Evolutionary conservation across 2,113 vertebrate genomes (phyloP), one percentile per base, ranked within the genome.

Genomic region (Corvus cornix): DNA sequence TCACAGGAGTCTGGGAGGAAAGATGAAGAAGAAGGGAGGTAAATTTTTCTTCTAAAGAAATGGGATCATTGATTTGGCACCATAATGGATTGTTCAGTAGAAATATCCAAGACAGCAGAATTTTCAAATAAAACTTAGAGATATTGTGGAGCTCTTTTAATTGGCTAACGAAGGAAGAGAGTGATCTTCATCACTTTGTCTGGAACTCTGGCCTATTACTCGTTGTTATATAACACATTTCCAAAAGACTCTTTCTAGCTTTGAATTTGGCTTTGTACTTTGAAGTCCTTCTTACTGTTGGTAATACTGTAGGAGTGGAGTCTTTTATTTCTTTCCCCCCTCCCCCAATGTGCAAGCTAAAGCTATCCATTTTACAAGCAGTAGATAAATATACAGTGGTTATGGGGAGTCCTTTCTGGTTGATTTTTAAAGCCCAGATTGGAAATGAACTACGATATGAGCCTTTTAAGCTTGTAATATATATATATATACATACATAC

Each of bases 401-500:
- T 93, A 90, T 77, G 95, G 94, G 94, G 94, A 92, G 10, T 84
- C 92, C 87, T 83, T 85, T 90, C 95, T 85, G 96, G 85, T 93
- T 51, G 87, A 48, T 93, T 96, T 80, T 95, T 82, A 89, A 95
- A 96, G 74, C 75, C 96, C 96, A 92, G 95, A 94, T 96, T 97
- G 97, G 97, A 97, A 97, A 97, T 95, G 89, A 98, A 92, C 94
- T 96, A 96, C 87, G 97, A 96, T 88, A 91, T 94, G 95, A 97
- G 93, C 96, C 97, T 97, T 97, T 96, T 66, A 92, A 97, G 96
- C 95, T 64, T 98, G 96, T 98, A 97, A 96, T 96, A 93, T 96
- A 89, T 74, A 78, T 87, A 75, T 87, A 89, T 74, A 74, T 56
- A 64, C 17, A 52, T 31, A 70, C 7, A 37, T 46, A n/a, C 16